A percentile compares a stretch with the other conserved stretches of the same genome.
Conservation (phyloP, 2,797 vertebrate genomes). For the Bucorvus abyssinicus region DNA sequence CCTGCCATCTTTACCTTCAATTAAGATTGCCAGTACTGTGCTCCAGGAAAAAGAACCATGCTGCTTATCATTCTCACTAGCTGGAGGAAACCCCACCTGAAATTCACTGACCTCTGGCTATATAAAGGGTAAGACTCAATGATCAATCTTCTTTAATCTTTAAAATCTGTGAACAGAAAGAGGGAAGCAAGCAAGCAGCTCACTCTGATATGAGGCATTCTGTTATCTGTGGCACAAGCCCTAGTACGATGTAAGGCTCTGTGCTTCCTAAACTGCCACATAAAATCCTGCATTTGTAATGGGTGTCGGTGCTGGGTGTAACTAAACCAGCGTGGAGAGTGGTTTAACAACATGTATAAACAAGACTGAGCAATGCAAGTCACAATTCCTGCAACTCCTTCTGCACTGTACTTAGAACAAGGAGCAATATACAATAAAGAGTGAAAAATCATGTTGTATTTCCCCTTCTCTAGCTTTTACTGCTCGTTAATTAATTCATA, state of each 20-base stretch:
- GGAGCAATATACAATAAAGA: neutral
- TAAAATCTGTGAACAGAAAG: neutral
- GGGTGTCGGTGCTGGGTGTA: neutral
- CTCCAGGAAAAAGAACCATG: neutral
- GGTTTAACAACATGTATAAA: constrained; percentile 33
- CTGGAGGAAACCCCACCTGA: neutral
- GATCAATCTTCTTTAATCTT: neutral
- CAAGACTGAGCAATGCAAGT: constrained; percentile 45
- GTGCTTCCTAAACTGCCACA: neutral
- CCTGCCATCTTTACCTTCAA: neutral
- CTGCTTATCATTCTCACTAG: neutral
- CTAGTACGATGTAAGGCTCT: neutral
- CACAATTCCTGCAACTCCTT: constrained; percentile 17
- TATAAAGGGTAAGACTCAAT: neutral
- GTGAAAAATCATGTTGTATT: neutral
- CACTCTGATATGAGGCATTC: neutral
- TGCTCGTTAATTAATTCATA: neutral
- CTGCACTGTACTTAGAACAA: constrained; percentile 9
- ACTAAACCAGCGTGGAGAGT: constrained; percentile 9
- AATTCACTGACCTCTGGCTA: neutral
- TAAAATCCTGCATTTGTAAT: neutral
- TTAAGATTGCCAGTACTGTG: neutral
- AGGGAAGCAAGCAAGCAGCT: neutral
- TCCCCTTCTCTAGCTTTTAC: neutral
- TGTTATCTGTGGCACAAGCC: neutral